Evolutionary conservation across 2,888 invertebrate genomes (phyloP), one percentile per base, ranked within the genome.

Genomic region (Odontocerum albicorne): DNA sequence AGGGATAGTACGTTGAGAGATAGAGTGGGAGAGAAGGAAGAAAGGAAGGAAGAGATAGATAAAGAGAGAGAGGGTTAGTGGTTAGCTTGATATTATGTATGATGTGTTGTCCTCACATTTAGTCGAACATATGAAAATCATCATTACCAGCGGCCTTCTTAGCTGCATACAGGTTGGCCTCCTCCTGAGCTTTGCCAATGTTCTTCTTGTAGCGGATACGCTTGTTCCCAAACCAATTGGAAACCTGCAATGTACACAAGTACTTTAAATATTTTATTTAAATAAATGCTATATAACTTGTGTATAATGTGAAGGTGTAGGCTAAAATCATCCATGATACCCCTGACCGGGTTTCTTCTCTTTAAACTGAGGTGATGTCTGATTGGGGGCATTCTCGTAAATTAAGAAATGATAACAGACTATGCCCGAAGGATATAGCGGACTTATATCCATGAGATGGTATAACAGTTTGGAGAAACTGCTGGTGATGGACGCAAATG

Each of bases 191-290:
- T 76, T 99, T 99, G 68, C 96, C 97, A 65, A 99, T 98, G 78
- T 98, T 98, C 82, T 99, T 99, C 89, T 99, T 99, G 82, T 98
- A 99, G 67, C 98, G 90, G 79, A 99, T 99, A 70, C 98, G 88
- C 77, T 98, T 98, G 81, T 98, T 98, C 65, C 98, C 98, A 73
- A 98, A 98, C 98, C 98, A 98, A 84, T 98, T 98, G 65, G 96
- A 97, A 62, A 97, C 96, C 91, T 93, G 82, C 21, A 27, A 16
- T n/a, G n/a, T n/a, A n/a, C n/a, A n/a, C n/a, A n/a, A n/a, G n/a
- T n/a, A n/a, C n/a, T n/a, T n/a, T n/a, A n/a, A n/a, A n/a, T n/a
- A n/a, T n/a, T n/a, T n/a, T n/a, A n/a, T n/a, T n/a, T n/a, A n/a
- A n/a, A n/a, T n/a, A n/a, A n/a, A n/a, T n/a, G n/a, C n/a, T n/a